Evolutionary conservation across 2,797 vertebrate species (phyloP), one percentile per base, ranked within the genome.

Genomic region (Erpetoichthys calabaricus): DNA sequence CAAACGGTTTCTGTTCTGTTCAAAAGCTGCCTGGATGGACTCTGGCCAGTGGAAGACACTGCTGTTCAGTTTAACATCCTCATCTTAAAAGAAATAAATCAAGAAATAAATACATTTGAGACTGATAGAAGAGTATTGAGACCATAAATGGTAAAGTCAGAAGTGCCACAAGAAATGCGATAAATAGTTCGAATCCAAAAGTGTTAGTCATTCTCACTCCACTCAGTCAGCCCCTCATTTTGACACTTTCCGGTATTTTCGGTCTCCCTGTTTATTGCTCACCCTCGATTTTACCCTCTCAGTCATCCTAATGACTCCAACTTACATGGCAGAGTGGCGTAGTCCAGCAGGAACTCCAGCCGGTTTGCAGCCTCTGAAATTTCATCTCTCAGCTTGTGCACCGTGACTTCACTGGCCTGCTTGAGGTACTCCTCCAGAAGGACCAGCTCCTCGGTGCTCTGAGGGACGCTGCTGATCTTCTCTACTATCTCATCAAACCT

Each of bases 31-130:
- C 55, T 76, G 64, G 56, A 95, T 89, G 57, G 82, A 69, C n/a
- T 65, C 75, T 2, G 88, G 89, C 91, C 92, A 98, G 52, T 80
- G 77, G 67, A 94, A 89, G 61, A 92, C 74, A 4, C 45, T 60
- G 52, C 86, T 82, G 66, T 94, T 93, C 70, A 96, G 64, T 61
- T 77, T 85, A 64, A 94, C 65, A 61, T 96, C 92, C 50, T 88
- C 83, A 61, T 47, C 94, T 97, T 64, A 55, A 75, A 72, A 47
- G 59, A 63, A 72, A 41, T 64, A n/a, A 3, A 53, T 7, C 47
- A 46, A 59, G 3, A 25, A 46, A 5, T 4, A 57, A 47, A 6
- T 47, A 5, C 47, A 25, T 25, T 52, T 8, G 7, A 44, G 49
- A 45, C 51, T 25, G 41, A 42, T 8, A 25, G 25, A 4, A 47